Base-by-base conservation (phyloP, 2,888 invertebrate genomes). In the Germaria angustata region DNA sequence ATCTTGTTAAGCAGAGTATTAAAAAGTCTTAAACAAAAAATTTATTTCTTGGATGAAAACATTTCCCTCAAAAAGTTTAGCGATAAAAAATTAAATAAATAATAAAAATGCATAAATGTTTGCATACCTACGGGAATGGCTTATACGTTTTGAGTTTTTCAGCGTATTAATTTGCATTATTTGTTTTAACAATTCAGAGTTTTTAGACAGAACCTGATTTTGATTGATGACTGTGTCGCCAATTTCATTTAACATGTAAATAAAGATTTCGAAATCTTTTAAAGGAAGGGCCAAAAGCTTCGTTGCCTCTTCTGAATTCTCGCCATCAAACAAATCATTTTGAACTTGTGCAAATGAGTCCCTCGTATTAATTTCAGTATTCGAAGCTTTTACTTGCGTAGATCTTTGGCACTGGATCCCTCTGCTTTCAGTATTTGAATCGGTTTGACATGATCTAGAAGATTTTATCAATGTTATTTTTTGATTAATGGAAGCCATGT, bases 241-340 rank as follows among this genome's bases (percentile, higher is more conserved):
- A 46, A 86, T 84, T 84, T 86, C 86, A 57, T 84, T 86, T 13
- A 85, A 39, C 76, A 86, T 79, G 61, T 84, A 84, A 36, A 86
- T 61, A 1, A 86, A 59, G 49, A 81, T 68, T 20, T 85, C 85
- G 22, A 82, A 66, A 36, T 85, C 85, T n/a, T 76, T 81, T 44
- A 63, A 75, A 8, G 44, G 5, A 20, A 11, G 15, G 39, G 32
- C 1, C 9, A 59, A 32, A 2, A 15, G 15, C 51, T 68, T n/a
- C 9, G 28, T n/a, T 2, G 22, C 17, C n/a, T 63, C 55, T 11
- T 46, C 46, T 13, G 36, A 0, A 59, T 11, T 17, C 13, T 2
- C n/a, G 2, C 5, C 59, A 20, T n/a, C 11, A 15, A 28, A 28
- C 46, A 55, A 61, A 44, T 78, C 34, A n/a, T 17, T 20, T 57